These are phyloP conservation scores for Dendrolimus punctatus DNA, from an alignment of 1,140 invertebrate species.

Conservation along the genomic window DNA sequence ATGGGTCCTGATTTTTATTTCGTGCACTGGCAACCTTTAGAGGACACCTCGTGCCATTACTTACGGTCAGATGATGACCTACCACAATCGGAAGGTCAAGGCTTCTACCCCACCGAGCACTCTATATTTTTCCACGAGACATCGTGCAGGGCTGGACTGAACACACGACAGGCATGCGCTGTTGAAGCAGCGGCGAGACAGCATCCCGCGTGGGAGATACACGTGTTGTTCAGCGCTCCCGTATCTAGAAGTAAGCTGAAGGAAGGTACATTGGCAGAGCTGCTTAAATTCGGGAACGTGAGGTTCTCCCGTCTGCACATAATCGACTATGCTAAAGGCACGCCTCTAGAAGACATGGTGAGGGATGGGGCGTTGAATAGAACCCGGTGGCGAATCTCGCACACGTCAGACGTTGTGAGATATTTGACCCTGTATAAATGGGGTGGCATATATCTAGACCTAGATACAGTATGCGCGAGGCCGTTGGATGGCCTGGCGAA, in stretches of 20 bases:
- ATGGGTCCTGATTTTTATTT: too few relatives aligned
- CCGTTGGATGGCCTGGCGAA: slow-evolving; percentile 71
- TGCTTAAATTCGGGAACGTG: slow-evolving; percentile 74
- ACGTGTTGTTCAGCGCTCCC: slow-evolving; percentile 65
- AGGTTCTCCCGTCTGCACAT: slow-evolving; percentile 72
- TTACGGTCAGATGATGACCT: too few relatives aligned
- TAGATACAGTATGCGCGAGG: slow-evolving; percentile 81
- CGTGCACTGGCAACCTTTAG: too few relatives aligned
- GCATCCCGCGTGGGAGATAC: slow-evolving; percentile 69
- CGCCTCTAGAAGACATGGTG: slow-evolving; percentile 21
- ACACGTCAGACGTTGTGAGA: slow-evolving; percentile 80
- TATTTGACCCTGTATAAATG: slow-evolving; percentile 83
- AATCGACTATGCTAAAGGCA: slow-evolving; percentile 19
- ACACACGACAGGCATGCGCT: slow-evolving; percentile 72
- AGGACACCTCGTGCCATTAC: too few relatives aligned
- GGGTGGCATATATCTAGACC: slow-evolving; percentile 84
- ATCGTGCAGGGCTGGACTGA: slow-evolving; percentile 59
- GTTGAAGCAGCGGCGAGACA: slow-evolving; percentile 74
- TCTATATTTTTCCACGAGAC: slow-evolving; percentile 76
- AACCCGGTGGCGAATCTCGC: slow-evolving; percentile 72
- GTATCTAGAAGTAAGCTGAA: slow-evolving; percentile 15
- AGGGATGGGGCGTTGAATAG: slow-evolving; percentile 67
- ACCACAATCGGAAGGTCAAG: not conserved
- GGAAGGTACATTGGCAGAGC: slow-evolving; percentile 13
- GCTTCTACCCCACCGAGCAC: slow-evolving; percentile 15